Evolutionary conservation across 2,888 invertebrate species (phyloP), one percentile per base, ranked within the genome.

Genomic region (Drosophila paranaensis): DNA sequence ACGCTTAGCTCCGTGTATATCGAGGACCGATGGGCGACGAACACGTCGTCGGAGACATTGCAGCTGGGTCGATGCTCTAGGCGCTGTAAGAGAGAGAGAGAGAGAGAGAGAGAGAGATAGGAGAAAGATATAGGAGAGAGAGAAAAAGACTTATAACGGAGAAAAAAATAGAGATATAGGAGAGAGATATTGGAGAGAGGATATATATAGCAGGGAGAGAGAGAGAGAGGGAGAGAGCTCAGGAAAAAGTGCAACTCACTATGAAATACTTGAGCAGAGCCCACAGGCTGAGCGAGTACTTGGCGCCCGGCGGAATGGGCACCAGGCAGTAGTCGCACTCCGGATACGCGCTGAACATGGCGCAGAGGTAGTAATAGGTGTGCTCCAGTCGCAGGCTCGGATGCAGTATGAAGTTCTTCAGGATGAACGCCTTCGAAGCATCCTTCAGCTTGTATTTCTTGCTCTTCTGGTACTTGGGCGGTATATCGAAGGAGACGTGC

Each of bases 261-360:
- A 89, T 74, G 61, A 91, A 92, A 66, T 77, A 91, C 6, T 79
- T 77, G 4, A 91, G 64, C 16, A 86, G n/a, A 0, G 74, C 71
- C 35, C 43, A 45, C 10, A 84, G 55, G 45, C 73, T 74, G 10
- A 46, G n/a, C 1, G 73, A 65, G n/a, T 72, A 67, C 13, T 77
- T 63, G 11, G 76, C 53, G 2, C 58, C 60, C 2, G 71, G 60
- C 10, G 83, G 70, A 5, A 91, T 43, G 2, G 86, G 69, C 2
- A 92, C 65, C 11, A 92, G 69, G 14, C 92, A 91, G 56, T 88
- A 96, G 53, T 96, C 95, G 33, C 94, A 93, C 6, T 94, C 92
- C 2, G 95, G 95, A 91, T 94, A 95, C 45, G 95, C 93, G 82
- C 95, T 95, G 90, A 96, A 96, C 0, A 95, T 94, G 0, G 95